A percentile compares a stretch with the other conserved stretches of the same genome.
Evolutionary conservation across 2,113 vertebrate species (phyloP).

Genomic region (Laticauda laticaudata): DNA sequence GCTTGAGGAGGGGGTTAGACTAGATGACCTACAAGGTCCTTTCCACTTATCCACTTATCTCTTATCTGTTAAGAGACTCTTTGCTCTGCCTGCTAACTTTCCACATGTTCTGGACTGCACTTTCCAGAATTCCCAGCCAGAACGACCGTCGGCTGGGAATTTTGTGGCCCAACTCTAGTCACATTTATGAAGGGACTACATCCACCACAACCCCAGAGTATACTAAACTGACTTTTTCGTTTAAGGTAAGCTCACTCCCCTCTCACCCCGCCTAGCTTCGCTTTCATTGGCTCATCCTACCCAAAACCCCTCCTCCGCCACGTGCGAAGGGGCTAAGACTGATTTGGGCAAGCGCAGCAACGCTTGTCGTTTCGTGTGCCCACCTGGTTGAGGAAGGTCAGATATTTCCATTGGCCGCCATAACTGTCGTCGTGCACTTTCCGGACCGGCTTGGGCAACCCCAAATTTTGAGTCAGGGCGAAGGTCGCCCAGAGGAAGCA

Average conservation of each 20-base stretch:
- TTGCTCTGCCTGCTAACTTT: not conserved
- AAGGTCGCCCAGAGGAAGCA: conserved; percentile 59
- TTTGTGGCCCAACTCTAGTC: not conserved
- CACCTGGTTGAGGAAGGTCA: conserved; percentile 73
- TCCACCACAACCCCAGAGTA: not conserved
- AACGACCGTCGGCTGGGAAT: not conserved
- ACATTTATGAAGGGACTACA: not conserved
- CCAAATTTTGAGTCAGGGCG: conserved; percentile 48
- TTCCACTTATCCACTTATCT: too few species aligned
- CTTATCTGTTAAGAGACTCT: not conserved
- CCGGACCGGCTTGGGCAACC: conserved; percentile 13
- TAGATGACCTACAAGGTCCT: too few species aligned
- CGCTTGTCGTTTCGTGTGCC: too few species aligned
- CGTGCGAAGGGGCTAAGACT: not conserved
- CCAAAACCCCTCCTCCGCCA: too few species aligned
- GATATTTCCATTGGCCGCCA: conserved; percentile 70
- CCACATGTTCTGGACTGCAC: not conserved
- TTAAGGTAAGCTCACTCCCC: accelerated
- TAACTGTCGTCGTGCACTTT: conserved; percentile 50
- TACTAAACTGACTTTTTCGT: not conserved
- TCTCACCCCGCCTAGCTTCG: not conserved
- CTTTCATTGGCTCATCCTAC: not conserved
- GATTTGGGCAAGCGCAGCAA: not conserved
- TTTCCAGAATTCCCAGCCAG: not conserved
- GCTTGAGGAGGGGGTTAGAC: too few species aligned